Conservation (phyloP, 2,113 vertebrate species). For the Pterocles orientalis region DNA sequence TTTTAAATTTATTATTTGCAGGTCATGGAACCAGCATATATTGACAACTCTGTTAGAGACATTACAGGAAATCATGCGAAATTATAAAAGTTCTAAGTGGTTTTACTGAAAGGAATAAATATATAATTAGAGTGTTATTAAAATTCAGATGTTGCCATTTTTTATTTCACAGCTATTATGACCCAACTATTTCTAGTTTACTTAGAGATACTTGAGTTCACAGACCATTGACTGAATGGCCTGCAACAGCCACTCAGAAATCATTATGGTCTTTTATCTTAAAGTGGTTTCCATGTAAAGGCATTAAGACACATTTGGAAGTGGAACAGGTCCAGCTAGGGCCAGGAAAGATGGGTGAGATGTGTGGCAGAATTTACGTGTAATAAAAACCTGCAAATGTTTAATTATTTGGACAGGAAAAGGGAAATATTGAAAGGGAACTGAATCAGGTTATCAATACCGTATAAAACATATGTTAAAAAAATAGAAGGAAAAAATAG, state of each 20-base stretch:
- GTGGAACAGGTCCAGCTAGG: constrained; percentile 24
- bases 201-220: constrained; percentile 62
- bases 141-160: constrained; percentile 49
- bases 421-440: not conserved
- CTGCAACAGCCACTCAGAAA: constrained; percentile 34
- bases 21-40: constrained; percentile 4
- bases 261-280: constrained; percentile 61
- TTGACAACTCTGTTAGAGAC: not conserved
- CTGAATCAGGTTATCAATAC: accelerated
- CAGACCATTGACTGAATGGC: constrained; percentile 55
- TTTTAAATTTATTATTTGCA: constrained; percentile 35
- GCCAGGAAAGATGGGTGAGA: constrained; percentile 48
- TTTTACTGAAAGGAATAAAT: constrained; percentile 54
- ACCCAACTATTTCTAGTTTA: constrained; percentile 43
- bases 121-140: constrained; percentile 35
- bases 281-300: constrained; percentile 28
- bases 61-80: constrained; percentile 17
- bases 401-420: not conserved
- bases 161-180: constrained; percentile 49
- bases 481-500: not conserved
- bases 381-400: not conserved
- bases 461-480: not conserved
- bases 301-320: constrained; percentile 59
- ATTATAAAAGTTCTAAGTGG: constrained; percentile 20
- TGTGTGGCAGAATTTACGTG: not conserved